Evolutionary conservation across 2,888 invertebrate genomes (phyloP).

Genomic region (Phyllotreta striolata): DNA sequence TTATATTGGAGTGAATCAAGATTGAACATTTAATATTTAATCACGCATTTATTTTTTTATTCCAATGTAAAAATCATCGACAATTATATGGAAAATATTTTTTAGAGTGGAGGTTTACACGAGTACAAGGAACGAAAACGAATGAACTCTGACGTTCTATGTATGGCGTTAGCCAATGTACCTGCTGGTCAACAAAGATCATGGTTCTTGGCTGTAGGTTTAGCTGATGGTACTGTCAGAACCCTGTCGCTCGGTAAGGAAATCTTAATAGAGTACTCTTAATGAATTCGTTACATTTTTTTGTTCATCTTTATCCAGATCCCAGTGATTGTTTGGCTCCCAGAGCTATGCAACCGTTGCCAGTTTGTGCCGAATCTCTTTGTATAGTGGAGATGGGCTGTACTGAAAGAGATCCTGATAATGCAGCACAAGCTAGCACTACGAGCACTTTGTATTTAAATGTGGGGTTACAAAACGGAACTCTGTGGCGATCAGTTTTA

Average conservation of each 20-base stretch:
- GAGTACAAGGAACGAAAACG: conserved; percentile 98
- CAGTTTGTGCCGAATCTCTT: conserved; percentile 94
- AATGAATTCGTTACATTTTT: neutral
- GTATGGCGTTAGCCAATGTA: conserved; percentile 97
- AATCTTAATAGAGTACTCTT: neutral
- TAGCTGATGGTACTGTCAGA: conserved; percentile 95
- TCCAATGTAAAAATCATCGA: no score
- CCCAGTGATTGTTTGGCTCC: conserved; percentile 96
- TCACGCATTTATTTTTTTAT: conserved; percentile 19
- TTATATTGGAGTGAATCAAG: conserved; percentile 61
- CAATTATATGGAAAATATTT: conserved; percentile 41
- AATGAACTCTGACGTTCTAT: conserved; percentile 96
- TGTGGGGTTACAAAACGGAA: conserved; percentile 97
- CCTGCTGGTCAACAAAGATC: conserved; percentile 94
- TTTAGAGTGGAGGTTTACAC: conserved; percentile 94
- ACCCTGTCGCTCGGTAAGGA: conserved; percentile 81
- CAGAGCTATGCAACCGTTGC: conserved; percentile 95
- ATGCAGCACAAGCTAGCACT: conserved; percentile 71
- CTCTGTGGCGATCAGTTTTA: conserved; percentile 89
- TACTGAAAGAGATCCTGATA: conserved; percentile 68
- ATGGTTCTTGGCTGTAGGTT: conserved; percentile 94
- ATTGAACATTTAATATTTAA: conserved; percentile 45
- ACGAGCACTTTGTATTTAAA: conserved; percentile 86
- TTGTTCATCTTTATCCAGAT: conserved; percentile 63
- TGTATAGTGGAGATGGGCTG: conserved; percentile 95